Evolutionary conservation across 2,113 vertebrate genomes (phyloP).

Genomic region (Labeo catla): DNA sequence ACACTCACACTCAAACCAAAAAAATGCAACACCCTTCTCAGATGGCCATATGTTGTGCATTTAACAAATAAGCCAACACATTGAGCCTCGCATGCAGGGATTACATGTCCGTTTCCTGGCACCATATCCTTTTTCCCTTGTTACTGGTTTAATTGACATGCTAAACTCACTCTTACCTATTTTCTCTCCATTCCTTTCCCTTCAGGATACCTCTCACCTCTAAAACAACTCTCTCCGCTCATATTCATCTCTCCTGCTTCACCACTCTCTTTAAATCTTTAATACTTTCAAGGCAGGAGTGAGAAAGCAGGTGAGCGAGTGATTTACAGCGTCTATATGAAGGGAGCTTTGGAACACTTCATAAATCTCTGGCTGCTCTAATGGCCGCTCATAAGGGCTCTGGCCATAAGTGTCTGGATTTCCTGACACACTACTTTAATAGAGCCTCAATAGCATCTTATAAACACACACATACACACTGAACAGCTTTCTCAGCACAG

Average conservation of each 20-base stretch:
- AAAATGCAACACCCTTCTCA: background rate
- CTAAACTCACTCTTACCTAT: background rate
- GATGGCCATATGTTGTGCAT: slow-evolving; percentile 23
- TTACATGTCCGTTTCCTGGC: slow-evolving; percentile 31
- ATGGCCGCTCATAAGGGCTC: slow-evolving; percentile 55
- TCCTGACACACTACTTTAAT: slow-evolving; percentile 44
- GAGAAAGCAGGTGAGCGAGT: slow-evolving; percentile 15
- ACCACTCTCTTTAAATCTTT: slow-evolving; percentile 20
- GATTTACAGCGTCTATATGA: slow-evolving; percentile 44
- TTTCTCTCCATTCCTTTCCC: background rate
- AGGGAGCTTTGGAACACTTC: slow-evolving; percentile 45
- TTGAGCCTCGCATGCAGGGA: slow-evolving; percentile 15
- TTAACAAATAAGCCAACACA: slow-evolving; percentile 19
- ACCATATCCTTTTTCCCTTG: background rate
- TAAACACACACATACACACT: slow-evolving; percentile 22
- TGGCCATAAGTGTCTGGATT: slow-evolving; percentile 49
- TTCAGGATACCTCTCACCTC: background rate
- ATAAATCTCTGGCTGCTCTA: slow-evolving; percentile 52
- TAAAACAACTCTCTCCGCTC: slow-evolving; percentile 8
- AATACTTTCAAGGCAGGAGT: background rate
- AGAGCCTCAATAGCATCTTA: background rate
- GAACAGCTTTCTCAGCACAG: background rate
- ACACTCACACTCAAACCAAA: background rate
- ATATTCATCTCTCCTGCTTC: slow-evolving; percentile 22
- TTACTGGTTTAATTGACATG: slow-evolving; percentile 8